phyloP scores from a whole-genome alignment of 2,888 invertebrate genomes.

The Liposcelis brunnea region DNA sequence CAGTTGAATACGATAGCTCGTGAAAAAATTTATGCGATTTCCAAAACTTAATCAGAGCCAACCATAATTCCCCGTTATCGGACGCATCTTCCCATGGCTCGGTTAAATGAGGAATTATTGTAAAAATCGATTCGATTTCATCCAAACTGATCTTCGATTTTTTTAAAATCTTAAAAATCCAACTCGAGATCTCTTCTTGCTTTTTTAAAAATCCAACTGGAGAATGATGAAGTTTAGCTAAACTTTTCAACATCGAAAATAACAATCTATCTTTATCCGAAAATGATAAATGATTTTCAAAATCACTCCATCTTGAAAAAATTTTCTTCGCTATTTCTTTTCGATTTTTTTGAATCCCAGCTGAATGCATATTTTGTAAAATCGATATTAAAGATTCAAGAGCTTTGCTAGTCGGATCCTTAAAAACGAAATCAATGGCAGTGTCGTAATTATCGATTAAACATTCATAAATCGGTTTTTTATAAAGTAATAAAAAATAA shows the following conservation, averaged over 20 bases:
- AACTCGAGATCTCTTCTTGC: constrained; percentile 13
- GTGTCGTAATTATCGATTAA: constrained; percentile 18
- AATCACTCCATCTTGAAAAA: constrained; percentile 15
- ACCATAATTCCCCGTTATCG: constrained; percentile 15
- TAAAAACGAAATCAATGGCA: constrained; percentile 19
- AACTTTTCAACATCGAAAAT: constrained; percentile 14
- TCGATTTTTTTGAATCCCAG: constrained; percentile 10
- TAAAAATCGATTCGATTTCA: constrained; percentile 20
- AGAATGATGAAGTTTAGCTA: constrained; percentile 15
- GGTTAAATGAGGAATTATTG: constrained; percentile 19
- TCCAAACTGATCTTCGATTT: constrained; percentile 15
- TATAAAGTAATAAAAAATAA: constrained; percentile 17
- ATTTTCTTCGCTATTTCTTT: constrained; percentile 18
- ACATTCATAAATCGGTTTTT: constrained; percentile 20
- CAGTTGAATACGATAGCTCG: constrained; percentile 3
- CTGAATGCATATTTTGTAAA: too few relatives aligned
- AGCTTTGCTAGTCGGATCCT: constrained; percentile 14
- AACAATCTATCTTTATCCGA: constrained; percentile 11
- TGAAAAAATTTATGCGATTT: too few relatives aligned
- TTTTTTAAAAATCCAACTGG: constrained; percentile 12
- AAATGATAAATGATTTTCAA: constrained; percentile 1
- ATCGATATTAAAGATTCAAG: too few relatives aligned
- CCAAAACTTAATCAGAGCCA: constrained; percentile 14
- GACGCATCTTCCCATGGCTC: constrained; percentile 15
- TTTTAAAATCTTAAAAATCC: constrained; percentile 17